phyloP scores from a whole-genome alignment of 2,113 vertebrate genomes.

The Fulmarus glacialis region DNA sequence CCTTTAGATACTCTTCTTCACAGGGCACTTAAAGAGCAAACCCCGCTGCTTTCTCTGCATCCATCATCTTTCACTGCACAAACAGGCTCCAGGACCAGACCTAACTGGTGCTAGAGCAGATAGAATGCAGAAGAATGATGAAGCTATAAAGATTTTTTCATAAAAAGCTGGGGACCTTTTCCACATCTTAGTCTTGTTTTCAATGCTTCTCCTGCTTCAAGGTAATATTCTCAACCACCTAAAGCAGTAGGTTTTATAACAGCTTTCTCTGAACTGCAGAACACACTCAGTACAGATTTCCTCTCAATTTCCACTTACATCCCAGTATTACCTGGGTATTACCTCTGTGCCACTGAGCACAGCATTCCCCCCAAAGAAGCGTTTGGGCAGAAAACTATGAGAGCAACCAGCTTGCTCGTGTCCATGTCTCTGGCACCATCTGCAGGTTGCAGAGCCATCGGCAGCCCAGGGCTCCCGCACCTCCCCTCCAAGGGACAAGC shows the following conservation, averaged over 20 bases:
- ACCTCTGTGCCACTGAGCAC: background rate
- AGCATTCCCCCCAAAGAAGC: background rate
- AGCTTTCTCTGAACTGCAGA: background rate
- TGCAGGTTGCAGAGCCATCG: constrained; percentile 5
- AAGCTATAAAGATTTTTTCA: no score
- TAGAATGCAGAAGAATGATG: rapidly evolving
- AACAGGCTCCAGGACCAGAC: background rate
- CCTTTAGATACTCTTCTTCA: background rate
- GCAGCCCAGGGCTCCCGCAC: background rate
- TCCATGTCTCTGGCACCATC: constrained; percentile 66
- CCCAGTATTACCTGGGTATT: rapidly evolving
- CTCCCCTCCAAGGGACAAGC: background rate
- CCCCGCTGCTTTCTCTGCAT: background rate
- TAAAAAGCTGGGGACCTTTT: rapidly evolving
- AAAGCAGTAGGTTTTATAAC: background rate
- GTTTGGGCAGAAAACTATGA: background rate
- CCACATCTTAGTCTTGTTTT: background rate
- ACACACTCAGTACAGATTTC: rapidly evolving
- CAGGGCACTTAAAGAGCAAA: background rate
- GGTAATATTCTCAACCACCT: background rate
- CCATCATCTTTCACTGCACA: background rate
- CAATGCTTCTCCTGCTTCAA: background rate
- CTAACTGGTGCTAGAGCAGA: no score
- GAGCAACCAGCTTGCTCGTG: background rate
- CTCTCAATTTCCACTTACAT: rapidly evolving